Base-by-base conservation (phyloP, 1,140 invertebrate genomes). In the Lineus longissimus region DNA sequence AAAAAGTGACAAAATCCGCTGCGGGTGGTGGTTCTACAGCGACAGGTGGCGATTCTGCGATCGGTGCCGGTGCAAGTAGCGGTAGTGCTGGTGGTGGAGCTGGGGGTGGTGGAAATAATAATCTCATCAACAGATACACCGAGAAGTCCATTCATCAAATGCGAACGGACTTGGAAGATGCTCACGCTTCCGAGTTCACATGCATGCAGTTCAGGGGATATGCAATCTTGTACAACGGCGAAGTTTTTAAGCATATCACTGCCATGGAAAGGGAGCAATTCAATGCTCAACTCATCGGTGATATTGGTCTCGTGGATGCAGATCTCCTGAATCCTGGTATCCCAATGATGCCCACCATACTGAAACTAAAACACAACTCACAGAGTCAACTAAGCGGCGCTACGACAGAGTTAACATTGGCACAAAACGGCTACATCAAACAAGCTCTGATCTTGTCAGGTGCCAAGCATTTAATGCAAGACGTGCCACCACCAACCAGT, bases 61-160 rank as follows among this genome's bases (percentile, higher is more conserved):
- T n/a, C 4, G n/a, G n/a, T 51, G 6, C 47, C n/a, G 47, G 47
- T 51, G 40, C 40, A 11, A 19, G 40, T 43, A 19, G 40, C 19
- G 40, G 40, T 43, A 43, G 40, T 19, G 47, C 6, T 51, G 47
- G 47, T n/a, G 47, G 19, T 51, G 47, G 47, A n/a, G n/a, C 4
- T 51, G 47, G 6, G n/a, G 25, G 47, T 51, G 47, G 47, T 7
- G 6, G 6, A n/a, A 51, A 51, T 51, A 7, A 6, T n/a, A 51
- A 51, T 27, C 47, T 51, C n/a, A 51, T 51, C 6, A 51, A 51
- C n/a, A 6, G 47, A 19, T 51, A 51, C 25, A 51, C 6, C n/a
- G 47, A 51, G n/a, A 51, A 51, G n/a, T 51, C 47, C 47, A 51
- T 51, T n/a, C 47, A 51, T n/a, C 47, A 51, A n/a, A 51, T 51